These are phyloP conservation scores for Tapirus terrestris DNA, from an alignment of 2,113 vertebrate genomes.

Conservation along the genomic window DNA sequence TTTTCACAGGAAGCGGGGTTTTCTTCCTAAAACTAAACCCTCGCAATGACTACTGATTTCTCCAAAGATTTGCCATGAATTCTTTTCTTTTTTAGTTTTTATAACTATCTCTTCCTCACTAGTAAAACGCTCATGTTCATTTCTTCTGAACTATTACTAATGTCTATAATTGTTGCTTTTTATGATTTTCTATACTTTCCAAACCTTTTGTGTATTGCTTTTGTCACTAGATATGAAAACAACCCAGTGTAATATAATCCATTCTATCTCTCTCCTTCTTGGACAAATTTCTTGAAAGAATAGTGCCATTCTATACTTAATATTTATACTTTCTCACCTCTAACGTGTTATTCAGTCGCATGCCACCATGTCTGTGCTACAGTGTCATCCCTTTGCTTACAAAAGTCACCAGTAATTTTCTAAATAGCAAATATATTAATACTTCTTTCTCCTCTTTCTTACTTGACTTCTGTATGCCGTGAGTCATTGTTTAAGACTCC, in stretches of 20 bases:
- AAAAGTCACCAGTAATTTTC: neutral
- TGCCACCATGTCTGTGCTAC: neutral
- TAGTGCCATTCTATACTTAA: neutral
- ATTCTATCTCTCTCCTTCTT: neutral
- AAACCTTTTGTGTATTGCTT: neutral
- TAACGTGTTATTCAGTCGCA: neutral
- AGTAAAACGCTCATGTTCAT: neutral
- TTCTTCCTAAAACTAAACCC: neutral
- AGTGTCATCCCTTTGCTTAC: neutral
- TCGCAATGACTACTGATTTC: neutral
- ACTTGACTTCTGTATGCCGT: neutral
- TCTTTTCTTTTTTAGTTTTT: neutral
- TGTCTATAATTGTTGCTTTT: neutral
- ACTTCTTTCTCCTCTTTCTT: neutral
- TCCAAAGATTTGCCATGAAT: neutral
- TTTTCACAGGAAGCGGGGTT: neutral
- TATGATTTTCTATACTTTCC: neutral
- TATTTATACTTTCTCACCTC: neutral
- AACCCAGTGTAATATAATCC: neutral
- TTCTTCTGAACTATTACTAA: neutral
- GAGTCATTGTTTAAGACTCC: neutral
- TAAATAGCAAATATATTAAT: neutral
- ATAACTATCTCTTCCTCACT: neutral
- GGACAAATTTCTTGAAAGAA: neutral
- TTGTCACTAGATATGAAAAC: neutral